Percentiles rank a stretch among this genome's conserved stretches.
Evolutionary conservation across 2,113 vertebrate genomes (phyloP).

Genomic region (Gobiocypris rarus): DNA sequence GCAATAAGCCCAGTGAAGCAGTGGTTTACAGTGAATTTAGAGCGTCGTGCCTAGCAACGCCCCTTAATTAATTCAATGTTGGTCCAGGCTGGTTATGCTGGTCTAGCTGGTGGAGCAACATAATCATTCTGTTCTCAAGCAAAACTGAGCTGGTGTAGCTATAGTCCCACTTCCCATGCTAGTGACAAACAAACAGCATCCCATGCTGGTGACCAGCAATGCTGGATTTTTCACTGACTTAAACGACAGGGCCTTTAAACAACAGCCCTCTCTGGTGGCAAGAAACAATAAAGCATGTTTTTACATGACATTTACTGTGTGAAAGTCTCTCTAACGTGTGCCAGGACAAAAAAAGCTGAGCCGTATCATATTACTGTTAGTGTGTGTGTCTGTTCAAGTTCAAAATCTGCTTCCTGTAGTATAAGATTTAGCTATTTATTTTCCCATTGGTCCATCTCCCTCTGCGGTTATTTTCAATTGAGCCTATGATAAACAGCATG

Average conservation of each 20-base stretch:
- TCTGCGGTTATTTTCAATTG: conserved; percentile 68
- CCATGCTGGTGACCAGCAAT: too few relatives aligned
- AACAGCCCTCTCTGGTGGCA: conserved; percentile 48
- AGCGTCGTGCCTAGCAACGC: too few relatives aligned
- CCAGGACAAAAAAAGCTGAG: conserved; percentile 52
- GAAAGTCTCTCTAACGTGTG: conserved; percentile 53
- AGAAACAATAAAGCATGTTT: conserved; percentile 37
- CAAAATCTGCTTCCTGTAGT: conserved; percentile 70
- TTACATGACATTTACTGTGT: conserved; percentile 14
- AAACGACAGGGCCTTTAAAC: not conserved
- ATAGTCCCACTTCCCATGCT: too few relatives aligned
- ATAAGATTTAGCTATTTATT: conserved; percentile 73
- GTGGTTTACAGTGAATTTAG: too few relatives aligned
- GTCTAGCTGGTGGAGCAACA: too few relatives aligned
- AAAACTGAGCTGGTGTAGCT: too few relatives aligned
- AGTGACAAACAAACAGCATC: too few relatives aligned
- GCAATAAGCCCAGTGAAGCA: too few relatives aligned
- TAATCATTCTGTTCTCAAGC: too few relatives aligned
- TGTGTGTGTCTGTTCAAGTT: conserved; percentile 67
- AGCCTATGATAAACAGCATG: conserved; percentile 67
- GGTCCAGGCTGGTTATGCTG: too few relatives aligned
- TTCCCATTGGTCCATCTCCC: conserved; percentile 67
- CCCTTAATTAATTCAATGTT: too few relatives aligned
- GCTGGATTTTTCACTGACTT: not conserved
- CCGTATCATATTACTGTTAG: conserved; percentile 51